Base-by-base conservation (phyloP, 2,113 vertebrate species). In the Oenanthe oenanthe region DNA sequence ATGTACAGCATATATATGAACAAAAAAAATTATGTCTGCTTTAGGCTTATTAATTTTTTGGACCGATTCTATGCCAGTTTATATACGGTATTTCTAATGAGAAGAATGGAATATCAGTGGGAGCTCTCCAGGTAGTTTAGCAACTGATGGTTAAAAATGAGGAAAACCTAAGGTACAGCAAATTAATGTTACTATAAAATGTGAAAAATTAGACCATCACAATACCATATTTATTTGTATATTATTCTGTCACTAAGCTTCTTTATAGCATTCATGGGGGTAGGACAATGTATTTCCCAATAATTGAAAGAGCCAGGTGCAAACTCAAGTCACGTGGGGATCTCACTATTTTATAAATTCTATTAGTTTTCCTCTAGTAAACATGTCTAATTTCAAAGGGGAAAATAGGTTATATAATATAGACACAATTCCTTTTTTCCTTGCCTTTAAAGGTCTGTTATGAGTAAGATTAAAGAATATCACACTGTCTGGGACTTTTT, bases 21-120 rank as follows among this genome's bases (percentile, higher is more conserved):
- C 8, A 58, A 42, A 71, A 67, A 66, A 61, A 15, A 51, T 17
- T 70, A 48, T 75, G 9, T 57, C 92, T 66, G 10, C 31, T 84
- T 88, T 70, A 70, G 40, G 15, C 6, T 93, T 88, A 92, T 42
- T 83, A 57, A 60, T 45, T 94, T 93, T 93, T 93, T 92, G 9
- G 29, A 70, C 21, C 70, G 42, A 84, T 92, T 88, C n/a, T 54
- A 50, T 8, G 4, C 3, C 12, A 47, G 17, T 77, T 72, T 66
- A 45, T 54, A 38, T 34, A 62, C 29, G 20, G 8, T 12, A 88
- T 85, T 92, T 85, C 32, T 86, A 86, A 54, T 50, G 20, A 77
- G 86, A 79, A 45, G 4, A 90, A 66, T 42, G 3, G 25, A 62
- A 73, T 36, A 13, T 73, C 62, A 68, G 40, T 76, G 38, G 58